A percentile compares a stretch with the other conserved stretches of the same genome.
Evolutionary conservation across 2,113 vertebrate species (phyloP).

Genomic region (Ancistrus triradiatus): DNA sequence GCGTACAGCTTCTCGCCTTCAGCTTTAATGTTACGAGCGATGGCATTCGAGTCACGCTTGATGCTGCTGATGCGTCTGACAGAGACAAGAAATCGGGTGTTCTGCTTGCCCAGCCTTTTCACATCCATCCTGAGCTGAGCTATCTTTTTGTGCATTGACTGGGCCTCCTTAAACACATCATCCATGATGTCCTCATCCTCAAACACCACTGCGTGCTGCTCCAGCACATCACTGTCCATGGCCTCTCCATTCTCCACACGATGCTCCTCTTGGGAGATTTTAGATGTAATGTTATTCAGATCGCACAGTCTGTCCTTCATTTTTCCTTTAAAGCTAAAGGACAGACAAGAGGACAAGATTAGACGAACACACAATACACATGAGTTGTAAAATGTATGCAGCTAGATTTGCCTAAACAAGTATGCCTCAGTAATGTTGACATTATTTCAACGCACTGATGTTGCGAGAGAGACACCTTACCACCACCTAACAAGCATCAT

Average conservation of each 20-base stretch:
- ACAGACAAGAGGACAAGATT: constrained; percentile 14
- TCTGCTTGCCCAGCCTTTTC: constrained; percentile 86
- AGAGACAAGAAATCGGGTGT: constrained; percentile 89
- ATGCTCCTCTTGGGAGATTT: constrained; percentile 50
- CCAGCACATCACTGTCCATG: constrained; percentile 48
- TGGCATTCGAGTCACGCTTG: constrained; percentile 86
- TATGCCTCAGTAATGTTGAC: too few species aligned
- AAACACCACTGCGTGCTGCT: constrained; percentile 69
- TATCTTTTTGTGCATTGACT: constrained; percentile 78
- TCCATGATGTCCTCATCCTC: constrained; percentile 80
- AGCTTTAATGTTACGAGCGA: constrained; percentile 87
- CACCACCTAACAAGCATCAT: too few species aligned
- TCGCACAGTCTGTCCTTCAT: constrained; percentile 90
- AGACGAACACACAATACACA: neutral
- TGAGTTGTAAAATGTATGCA: neutral
- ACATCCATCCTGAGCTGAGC: constrained; percentile 76
- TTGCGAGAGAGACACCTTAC: too few species aligned
- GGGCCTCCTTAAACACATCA: constrained; percentile 76
- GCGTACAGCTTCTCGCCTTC: constrained; percentile 79
- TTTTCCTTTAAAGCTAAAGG: constrained; percentile 59
- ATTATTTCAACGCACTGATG: too few species aligned
- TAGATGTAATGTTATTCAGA: constrained; percentile 62
- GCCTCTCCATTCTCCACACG: neutral
- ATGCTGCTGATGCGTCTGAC: constrained; percentile 95
- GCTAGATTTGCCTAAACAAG: neutral